Evolutionary conservation across 2,113 vertebrate species (phyloP), one percentile per base, ranked within the genome.

Genomic region (Cololabis saira): DNA sequence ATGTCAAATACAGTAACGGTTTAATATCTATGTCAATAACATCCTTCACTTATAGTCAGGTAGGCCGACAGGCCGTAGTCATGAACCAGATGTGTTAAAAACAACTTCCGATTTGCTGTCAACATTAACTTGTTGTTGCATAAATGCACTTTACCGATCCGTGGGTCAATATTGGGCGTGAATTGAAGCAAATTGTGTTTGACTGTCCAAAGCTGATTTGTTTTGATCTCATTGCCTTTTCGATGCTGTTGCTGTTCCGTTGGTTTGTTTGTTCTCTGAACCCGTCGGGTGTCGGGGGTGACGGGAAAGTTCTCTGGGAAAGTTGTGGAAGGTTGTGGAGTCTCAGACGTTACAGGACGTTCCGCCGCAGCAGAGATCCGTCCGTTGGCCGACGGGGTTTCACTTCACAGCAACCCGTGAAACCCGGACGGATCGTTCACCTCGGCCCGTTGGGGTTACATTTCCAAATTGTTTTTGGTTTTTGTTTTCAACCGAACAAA

Each of bases 81-180:
- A 91, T 87, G 77, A 91, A 79, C 83, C 86, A 87, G 86, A 88
- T 61, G 80, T 75, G 83, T 91, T 61, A 81, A 88, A n/a, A 83
- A 82, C 87, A 83, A 89, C 87, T 87, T 91, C 88, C 82, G 76
- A 87, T 88, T 78, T 76, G 81, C 91, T 86, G 85, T 90, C 87
- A 87, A 87, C 89, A 90, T 88, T 82, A 86, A 86, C 85, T 82
- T 89, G 84, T 82, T 91, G 90, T 92, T 90, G 90, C 89, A 92
- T 91, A 91, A 89, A 92, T 92, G 93, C 91, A 92, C 92, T 93
- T 93, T 93, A 93, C 90, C 89, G 92, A 91, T 88, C 78, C 83
- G 89, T 85, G 87, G 88, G 80, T 90, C 84, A 80, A n/a, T 79
- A 80, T 43, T 89, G 84, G 86, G 88, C 87, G 89, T 90, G 84